Evolutionary conservation across 2,888 invertebrate genomes (phyloP), one percentile per base, ranked within the genome.

Genomic region (Timema cristinae): DNA sequence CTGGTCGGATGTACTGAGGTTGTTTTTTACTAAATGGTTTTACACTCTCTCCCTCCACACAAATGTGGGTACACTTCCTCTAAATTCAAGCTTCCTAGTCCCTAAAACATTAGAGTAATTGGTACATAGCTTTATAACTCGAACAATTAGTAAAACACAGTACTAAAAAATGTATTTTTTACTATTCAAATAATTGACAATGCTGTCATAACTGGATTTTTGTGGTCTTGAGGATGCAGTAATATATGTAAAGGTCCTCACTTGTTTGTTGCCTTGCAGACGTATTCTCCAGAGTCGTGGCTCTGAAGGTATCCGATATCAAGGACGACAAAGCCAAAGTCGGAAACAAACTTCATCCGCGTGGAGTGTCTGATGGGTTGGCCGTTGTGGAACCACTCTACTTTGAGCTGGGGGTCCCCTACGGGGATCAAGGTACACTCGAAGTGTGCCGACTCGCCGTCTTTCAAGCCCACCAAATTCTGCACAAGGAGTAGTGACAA

Each of bases 351-450:
- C 83, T 97, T 96, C 79, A 96, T 95, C 75, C 97, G 88, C 47
- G 92, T 93, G 5, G 94, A 93, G 80, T 95, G 94, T 72, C 93
- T 88, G 76, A 99, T 83, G 0, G 95, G 93, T 79, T 93, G 88
- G 7, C 95, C 96, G 81, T 99, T 95, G 79, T 95, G 95, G 84
- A 93, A 97, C 98, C 98, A 98, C 84, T 98, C 97, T 48, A 97
- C 94, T 80, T 92, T 92, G 84, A 98, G 89, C 63, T 93, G 90
- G 5, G 97, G 96, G 83, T 98, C 98, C 75, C 95, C 95, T 8
- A 96, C 93, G 5, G 98, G 98, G 16, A 95, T 89, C 67, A 98
- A 86, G 5, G 94, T 95, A 80, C 97, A 97, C 84, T 98, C 97
- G 81, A 97, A 97, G 85, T 97, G 96, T 74, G 94, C 95, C 0